Percentiles rank a stretch among this genome's conserved stretches.
Evolutionary conservation across 2,888 invertebrate species (phyloP).

Genomic region (Pseudoips prasinana): DNA sequence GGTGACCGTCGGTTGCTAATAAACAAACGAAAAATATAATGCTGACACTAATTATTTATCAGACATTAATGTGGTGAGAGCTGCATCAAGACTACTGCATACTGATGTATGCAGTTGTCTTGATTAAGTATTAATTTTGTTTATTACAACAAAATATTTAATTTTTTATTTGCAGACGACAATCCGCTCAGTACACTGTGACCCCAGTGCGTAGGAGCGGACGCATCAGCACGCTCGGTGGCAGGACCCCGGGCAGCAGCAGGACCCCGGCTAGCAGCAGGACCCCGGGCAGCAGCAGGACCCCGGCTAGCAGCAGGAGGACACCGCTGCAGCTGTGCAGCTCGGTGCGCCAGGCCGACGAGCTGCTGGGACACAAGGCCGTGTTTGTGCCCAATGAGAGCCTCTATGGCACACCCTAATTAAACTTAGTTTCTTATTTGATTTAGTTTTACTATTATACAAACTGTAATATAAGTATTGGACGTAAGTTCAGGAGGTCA

Average conservation of each 20-base stretch:
- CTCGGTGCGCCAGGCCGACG: constrained; percentile 37
- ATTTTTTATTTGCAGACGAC: constrained; percentile 35
- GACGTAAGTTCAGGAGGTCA: too few relatives aligned
- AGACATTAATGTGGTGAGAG: too few relatives aligned
- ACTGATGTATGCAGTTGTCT: too few relatives aligned
- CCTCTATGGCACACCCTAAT: constrained; percentile 40
- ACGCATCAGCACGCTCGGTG: constrained; percentile 43
- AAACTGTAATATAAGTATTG: too few relatives aligned
- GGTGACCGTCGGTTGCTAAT: too few relatives aligned
- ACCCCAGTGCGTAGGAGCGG: constrained; percentile 78
- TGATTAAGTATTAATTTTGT: too few relatives aligned
- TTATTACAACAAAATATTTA: too few relatives aligned
- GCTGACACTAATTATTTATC: too few relatives aligned
- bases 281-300: too few relatives aligned
- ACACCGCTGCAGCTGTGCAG: constrained; percentile 43
- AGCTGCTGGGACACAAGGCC: constrained; percentile 30
- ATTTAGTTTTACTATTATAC: too few relatives aligned
- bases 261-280: constrained; percentile 15
- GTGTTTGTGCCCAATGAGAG: constrained; percentile 47
- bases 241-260: constrained; percentile 11
- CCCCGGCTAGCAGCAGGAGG: constrained; percentile 16
- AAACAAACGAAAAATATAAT: too few relatives aligned
- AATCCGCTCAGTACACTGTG: constrained; percentile 51
- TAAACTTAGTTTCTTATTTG: neutral
- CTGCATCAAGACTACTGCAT: too few relatives aligned